Conservation (phyloP, 2,113 vertebrate genomes). For the Oreotrochilus melanogaster region DNA sequence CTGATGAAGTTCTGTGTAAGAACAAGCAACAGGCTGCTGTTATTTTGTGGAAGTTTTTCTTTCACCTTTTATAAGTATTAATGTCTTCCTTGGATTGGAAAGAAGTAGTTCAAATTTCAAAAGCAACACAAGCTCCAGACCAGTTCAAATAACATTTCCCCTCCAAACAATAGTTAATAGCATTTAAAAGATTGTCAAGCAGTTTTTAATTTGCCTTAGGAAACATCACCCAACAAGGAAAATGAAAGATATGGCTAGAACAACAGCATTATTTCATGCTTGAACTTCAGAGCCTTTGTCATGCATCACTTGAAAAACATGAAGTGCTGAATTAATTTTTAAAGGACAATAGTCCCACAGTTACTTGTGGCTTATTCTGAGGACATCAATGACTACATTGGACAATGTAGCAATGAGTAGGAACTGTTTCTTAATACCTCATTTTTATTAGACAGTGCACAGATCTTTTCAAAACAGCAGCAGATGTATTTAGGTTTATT, state of each 20-base stretch:
- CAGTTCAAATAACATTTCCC: background rate
- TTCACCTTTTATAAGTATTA: background rate
- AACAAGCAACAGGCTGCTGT: background rate
- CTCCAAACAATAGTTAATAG: background rate
- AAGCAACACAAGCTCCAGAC: background rate
- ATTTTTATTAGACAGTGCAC: background rate
- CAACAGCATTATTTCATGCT: background rate
- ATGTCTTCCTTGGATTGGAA: background rate
- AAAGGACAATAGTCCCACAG: background rate
- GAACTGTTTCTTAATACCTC: background rate
- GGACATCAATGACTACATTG: background rate
- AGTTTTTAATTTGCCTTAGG: background rate
- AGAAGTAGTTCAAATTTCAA: background rate
- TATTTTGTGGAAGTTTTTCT: background rate
- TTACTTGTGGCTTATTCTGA: background rate
- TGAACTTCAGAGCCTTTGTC: background rate
- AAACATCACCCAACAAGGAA: background rate
- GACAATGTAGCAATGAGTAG: background rate
- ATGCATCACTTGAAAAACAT: background rate
- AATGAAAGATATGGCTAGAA: background rate
- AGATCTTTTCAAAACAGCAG: background rate
- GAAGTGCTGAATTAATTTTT: background rate
- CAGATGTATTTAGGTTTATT: background rate
- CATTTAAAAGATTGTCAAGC: background rate
- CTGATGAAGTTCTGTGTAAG: fast-evolving